A percentile compares a stretch with the other conserved stretches of the same genome.
Evolutionary conservation across 2,113 vertebrate species (phyloP).

Genomic region (Pica pica): DNA sequence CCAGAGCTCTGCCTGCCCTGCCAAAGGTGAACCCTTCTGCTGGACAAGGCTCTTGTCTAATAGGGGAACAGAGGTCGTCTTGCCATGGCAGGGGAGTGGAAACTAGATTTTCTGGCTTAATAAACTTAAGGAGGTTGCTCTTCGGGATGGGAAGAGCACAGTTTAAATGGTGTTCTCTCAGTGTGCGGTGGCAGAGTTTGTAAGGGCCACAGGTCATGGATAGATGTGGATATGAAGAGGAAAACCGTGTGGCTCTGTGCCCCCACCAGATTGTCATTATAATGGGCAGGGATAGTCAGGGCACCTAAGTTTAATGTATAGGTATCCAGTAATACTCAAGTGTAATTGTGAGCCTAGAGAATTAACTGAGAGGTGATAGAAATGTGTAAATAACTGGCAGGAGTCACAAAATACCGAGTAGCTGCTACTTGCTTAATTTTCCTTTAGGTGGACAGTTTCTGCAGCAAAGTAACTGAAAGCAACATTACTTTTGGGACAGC

Average conservation of each 20-base stretch:
- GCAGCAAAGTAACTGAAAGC: background rate
- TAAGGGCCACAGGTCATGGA: background rate
- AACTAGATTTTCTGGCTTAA: background rate
- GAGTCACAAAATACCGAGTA: background rate
- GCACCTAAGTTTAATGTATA: background rate
- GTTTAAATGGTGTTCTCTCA: background rate
- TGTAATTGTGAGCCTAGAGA: rapidly evolving
- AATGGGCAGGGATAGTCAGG: background rate
- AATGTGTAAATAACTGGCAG: background rate
- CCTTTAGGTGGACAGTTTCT: background rate
- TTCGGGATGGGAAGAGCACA: background rate
- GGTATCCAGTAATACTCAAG: background rate
- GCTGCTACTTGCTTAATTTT: background rate
- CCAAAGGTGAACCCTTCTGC: background rate
- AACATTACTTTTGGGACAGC: background rate
- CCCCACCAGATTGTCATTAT: background rate
- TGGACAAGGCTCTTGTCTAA: background rate
- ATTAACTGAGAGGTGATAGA: background rate
- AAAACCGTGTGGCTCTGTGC: background rate
- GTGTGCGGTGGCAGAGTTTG: background rate
- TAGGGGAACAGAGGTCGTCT: background rate
- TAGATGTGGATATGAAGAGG: background rate
- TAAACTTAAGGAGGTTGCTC: background rate
- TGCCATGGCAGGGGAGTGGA: rapidly evolving
- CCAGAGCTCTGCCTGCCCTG: background rate